Base-by-base conservation (phyloP, 2,888 invertebrate species). In the Ypsolopha sequella region DNA sequence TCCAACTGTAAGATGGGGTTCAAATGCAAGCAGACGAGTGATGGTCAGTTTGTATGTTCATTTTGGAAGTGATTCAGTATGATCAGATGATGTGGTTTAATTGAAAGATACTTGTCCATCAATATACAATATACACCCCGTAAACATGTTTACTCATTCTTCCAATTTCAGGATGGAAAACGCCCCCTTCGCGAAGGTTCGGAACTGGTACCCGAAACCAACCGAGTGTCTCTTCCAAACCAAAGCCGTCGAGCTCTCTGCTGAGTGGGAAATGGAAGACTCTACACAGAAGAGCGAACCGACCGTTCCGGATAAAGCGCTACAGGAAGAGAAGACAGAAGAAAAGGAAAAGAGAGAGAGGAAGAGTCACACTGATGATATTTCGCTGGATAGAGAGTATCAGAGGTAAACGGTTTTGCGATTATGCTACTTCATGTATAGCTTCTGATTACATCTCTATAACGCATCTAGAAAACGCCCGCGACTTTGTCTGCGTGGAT, bases 351-450 rank as follows among this genome's bases (percentile, higher is more conserved):
- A 24, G 52, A 45, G 50, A 57, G 35, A 36, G 51, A 41, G 13
- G 60, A 6, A 59, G 50, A 39, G 8, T 13, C 60, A 62, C 14
- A 65, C 53, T 6, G 73, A 76, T 10, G 74, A 73, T 49, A 58
- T 74, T 14, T 64, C 67, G 43, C 67, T 84, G 7, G 76, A 84
- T 52, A 64, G 68, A 53, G 81, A 84, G 62, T 84, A 85, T 56
- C 78, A 80, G 64, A 76, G 75, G 80, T 84, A 41, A 51, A 55
- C 41, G 6, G 36, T 41, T n/a, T 45, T 33, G 43, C 6, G 8
- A 2, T 7, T 2, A 41, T 41, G 9, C 13, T 41, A n/a, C 41
- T 3, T 13, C 1, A 41, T 41, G 41, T 11, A 41, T 41, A 41
- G 41, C 33, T 33, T 33, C 6, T 24, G 24, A 7, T 24, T 24